Evolutionary conservation across 2,888 invertebrate species (phyloP), one percentile per base, ranked within the genome.

Genomic region (Cecidostiba fungosa): DNA sequence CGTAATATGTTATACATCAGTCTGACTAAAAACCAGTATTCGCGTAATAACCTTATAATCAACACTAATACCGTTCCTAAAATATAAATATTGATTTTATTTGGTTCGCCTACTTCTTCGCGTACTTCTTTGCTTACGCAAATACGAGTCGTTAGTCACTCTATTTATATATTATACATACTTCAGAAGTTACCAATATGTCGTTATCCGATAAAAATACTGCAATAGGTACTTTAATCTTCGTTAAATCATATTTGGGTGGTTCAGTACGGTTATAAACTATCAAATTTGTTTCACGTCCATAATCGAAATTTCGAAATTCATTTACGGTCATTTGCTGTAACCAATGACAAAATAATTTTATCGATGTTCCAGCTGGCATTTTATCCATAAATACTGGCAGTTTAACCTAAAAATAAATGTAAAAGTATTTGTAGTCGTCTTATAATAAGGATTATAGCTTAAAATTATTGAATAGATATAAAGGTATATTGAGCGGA

Each of bases 311-410:
- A n/a, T 62, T 77, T 62, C 23, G 36, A 23, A 77, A 77, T 36
- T 77, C 39, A 62, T 77, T 43, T 5, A 62, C 23, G 3, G 26
- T 16, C 47, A 66, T 69, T 78, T 78, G 78, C 23, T 66, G 78
- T 12, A 78, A 39, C 77, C 77, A 77, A 62, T 77, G 77, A 12
- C n/a, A 23, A 12, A 62, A 39, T 47, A 77, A 36, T 39, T 62
- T 77, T 36, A 77, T 32, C 10, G 77, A 77, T 23, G 77, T 77
- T 19, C 77, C 77, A 77, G 36, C 62, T 36, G 77, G 77, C 10
- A 62, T 0, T 14, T 36, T 62, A 6, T 29, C 36, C 39, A 19
- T 1, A 12, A 36, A 62, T 26, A n/a, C 10, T 50, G 62, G 39
- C 36, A 62, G 3, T 36, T 23, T 59, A 0, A 26, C 16, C 79